Base-by-base conservation (phyloP, 2,888 invertebrate species). In the Drosophila infuscata region DNA sequence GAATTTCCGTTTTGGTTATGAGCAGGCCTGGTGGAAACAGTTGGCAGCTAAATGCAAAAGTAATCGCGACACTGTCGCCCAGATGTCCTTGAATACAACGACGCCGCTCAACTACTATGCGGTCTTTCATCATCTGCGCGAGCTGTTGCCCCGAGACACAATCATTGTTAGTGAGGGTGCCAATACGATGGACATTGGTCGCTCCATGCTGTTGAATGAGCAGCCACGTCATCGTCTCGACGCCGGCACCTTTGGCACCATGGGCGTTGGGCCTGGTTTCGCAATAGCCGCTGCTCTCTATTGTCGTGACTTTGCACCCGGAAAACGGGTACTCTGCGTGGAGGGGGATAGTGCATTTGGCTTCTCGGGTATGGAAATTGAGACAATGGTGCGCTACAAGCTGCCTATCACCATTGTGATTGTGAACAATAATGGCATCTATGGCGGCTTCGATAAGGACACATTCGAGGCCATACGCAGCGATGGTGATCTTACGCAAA, bases 271-370 rank as follows among this genome's bases (percentile, higher is more conserved):
- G 2, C 95, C 96, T 0, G 98, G 98, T 0, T 99, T 97, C 93
- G 98, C 97, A 0, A 95, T 98, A 52, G 99, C 99, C 3, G 97
- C 99, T 8, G 98, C 98, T 0, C 94, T 99, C 79, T 98, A 96
- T 94, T 98, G 97, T 90, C 96, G 96, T 72, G 96, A 98, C 92
- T 94, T 96, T 92, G 95, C 95, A 11, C 97, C 98, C 0, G 94
- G 94, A 1, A 98, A 98, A 91, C 94, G 96, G 75, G 98, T 99
- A 0, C 94, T 99, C 64, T 99, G 99, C 92, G 96, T 99, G 0
- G 98, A 99, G 94, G 99, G 99, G 0, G 99, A 99, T 92, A 98
- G 98, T 49, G 99, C 99, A 1, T 99, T 99, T 93, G 99, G 99
- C 3, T 99, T 99, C 94, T 98, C 98, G 33, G 99, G 98, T 90